Conservation (phyloP, 2,888 invertebrate species). For the Deroplatys truncata region DNA sequence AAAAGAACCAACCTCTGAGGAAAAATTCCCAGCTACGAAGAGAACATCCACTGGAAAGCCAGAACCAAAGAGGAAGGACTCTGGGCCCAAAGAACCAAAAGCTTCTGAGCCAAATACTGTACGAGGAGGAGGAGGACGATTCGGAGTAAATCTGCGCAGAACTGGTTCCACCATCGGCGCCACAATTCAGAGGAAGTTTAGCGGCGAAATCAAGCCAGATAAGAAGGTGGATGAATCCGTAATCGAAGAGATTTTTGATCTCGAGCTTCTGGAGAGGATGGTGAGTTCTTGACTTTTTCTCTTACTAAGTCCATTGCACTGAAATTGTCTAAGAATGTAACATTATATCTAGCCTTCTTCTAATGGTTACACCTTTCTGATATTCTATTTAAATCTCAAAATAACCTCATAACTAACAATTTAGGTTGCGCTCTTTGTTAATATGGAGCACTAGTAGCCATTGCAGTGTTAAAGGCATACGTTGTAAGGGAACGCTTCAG, state of each 20-base stretch:
- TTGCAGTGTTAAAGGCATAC: no score
- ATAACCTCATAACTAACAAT: no score
- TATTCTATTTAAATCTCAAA: background rate
- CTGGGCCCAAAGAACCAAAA: background rate
- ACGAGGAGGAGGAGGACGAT: conserved; percentile 20
- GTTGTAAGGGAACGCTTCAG: no score
- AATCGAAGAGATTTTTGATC: conserved; percentile 69
- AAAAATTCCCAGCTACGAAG: background rate
- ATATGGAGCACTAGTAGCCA: no score
- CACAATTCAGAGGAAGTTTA: conserved; percentile 27
- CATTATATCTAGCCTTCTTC: no score
- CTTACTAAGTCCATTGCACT: no score
- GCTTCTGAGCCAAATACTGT: background rate
- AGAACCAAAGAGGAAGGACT: conserved; percentile 6
- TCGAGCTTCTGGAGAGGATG: conserved; percentile 66
- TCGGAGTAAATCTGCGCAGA: conserved; percentile 24
- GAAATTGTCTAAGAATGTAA: no score
- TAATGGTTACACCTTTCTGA: no score
- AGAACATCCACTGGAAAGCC: background rate
- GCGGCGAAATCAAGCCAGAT: conserved; percentile 31
- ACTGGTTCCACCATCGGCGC: background rate
- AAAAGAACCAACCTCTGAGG: background rate
- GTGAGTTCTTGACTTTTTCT: conserved; percentile 45
- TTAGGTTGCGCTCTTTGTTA: no score
- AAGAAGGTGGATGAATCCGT: conserved; percentile 48